These are phyloP conservation scores for Aphelenchoides bicaudatus DNA, from an alignment of 2,888 invertebrate species.

Conservation along the genomic window DNA sequence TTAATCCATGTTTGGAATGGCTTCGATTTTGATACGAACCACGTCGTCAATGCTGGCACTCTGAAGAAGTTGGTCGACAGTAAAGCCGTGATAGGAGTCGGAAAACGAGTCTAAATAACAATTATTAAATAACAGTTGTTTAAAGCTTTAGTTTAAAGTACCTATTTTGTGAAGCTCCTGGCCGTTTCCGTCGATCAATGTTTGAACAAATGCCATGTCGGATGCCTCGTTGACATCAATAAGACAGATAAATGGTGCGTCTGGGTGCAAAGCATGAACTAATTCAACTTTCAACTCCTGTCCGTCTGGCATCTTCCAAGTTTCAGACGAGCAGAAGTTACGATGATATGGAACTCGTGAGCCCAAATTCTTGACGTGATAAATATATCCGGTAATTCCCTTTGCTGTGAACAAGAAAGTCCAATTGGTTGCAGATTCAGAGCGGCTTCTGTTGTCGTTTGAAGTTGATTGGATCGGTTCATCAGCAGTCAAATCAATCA, in stretches of 20 bases:
- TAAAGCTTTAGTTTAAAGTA: not conserved
- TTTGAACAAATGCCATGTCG: conserved; percentile 10
- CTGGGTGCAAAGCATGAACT: not conserved
- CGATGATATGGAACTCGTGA: not conserved
- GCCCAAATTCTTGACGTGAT: not conserved
- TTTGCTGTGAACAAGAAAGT: conserved; percentile 11
- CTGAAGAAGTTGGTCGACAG: conserved; percentile 9
- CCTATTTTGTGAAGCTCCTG: not conserved
- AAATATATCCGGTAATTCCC: not conserved
- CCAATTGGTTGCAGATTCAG: no score
- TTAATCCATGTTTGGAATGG: conserved; percentile 10
- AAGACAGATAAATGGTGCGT: conserved; percentile 4
- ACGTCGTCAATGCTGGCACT: conserved; percentile 1
- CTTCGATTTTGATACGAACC: conserved; percentile 1
- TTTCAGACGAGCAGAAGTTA: not conserved
- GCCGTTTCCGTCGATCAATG: conserved; percentile 3
- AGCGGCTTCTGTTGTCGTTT: no score
- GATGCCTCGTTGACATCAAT: not conserved
- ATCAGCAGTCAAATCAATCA: not conserved
- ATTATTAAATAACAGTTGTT: not conserved
- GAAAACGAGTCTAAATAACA: conserved; percentile 10
- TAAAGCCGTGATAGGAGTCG: conserved; percentile 6
- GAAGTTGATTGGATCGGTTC: not conserved
- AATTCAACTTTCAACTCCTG: conserved; percentile 1
- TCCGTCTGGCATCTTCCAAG: conserved; percentile 2